These are phyloP conservation scores for Callimico goeldii DNA, from an alignment of 2,797 vertebrate species.

Conservation along the genomic window DNA sequence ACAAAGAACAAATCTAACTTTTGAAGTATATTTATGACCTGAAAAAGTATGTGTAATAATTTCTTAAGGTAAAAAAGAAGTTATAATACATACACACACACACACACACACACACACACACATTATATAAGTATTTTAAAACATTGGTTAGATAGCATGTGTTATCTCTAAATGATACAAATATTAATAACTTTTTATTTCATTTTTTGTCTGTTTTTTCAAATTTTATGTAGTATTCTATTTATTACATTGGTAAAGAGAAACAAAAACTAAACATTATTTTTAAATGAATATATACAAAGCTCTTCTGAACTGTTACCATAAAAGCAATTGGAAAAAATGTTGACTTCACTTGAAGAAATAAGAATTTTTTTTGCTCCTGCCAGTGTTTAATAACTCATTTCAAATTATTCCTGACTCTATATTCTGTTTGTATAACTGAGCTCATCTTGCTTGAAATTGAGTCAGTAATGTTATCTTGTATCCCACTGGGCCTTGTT, in stretches of 20 bases:
- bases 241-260: neutral
- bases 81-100: neutral
- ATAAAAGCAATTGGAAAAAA: slow-evolving; percentile 36
- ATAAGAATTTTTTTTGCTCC: slow-evolving; percentile 29
- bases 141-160: neutral
- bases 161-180: neutral
- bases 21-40: neutral
- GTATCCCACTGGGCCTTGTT: neutral
- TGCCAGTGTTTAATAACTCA: slow-evolving; percentile 14
- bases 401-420: slow-evolving; percentile 7
- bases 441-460: slow-evolving; percentile 33
- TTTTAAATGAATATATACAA: neutral
- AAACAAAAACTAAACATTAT: slow-evolving; percentile 34
- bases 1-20: neutral
- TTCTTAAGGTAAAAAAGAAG: slow-evolving; percentile 24
- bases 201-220: slow-evolving; percentile 8
- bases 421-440: neutral
- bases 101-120: neutral
- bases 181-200: neutral
- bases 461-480: neutral
- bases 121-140: neutral
- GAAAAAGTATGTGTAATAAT: neutral
- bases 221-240: neutral
- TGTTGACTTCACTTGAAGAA: neutral
- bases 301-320: neutral